A percentile compares a stretch with the other conserved stretches of the same genome.
Conservation (phyloP, 2,888 invertebrate genomes). For the Hyposoter didymator region DNA sequence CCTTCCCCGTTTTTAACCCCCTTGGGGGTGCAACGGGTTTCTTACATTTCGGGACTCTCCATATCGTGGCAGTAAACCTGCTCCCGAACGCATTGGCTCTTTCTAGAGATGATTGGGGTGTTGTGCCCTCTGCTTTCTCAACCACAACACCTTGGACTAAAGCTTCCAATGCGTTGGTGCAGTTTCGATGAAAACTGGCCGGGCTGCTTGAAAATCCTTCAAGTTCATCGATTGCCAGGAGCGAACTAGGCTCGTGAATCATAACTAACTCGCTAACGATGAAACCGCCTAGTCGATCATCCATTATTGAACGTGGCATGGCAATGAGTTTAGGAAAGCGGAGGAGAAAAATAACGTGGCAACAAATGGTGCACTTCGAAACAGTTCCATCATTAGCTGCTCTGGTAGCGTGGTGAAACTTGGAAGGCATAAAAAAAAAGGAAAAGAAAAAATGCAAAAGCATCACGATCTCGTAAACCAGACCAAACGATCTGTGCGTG, state of each 20-base stretch:
- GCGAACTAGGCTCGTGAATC: background rate
- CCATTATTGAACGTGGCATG: slow-evolving; percentile 28
- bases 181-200: background rate
- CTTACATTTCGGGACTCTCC: slow-evolving; percentile 2
- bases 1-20: background rate
- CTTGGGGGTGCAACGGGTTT: background rate
- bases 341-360: slow-evolving; percentile 18
- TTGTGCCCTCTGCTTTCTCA: background rate
- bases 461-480: slow-evolving; percentile 45
- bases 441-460: slow-evolving; percentile 27
- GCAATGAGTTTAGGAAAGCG: slow-evolving; percentile 23
- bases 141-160: background rate
- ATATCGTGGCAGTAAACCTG: background rate
- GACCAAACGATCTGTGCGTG: slow-evolving; percentile 44
- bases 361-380: slow-evolving; percentile 47
- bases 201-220: background rate
- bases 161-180: background rate
- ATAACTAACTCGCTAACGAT: slow-evolving; percentile 4
- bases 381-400: slow-evolving; percentile 66
- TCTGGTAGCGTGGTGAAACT: slow-evolving; percentile 60
- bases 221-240: background rate
- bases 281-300: slow-evolving; percentile 1
- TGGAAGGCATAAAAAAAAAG: slow-evolving; percentile 21
- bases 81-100: background rate
- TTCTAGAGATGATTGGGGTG: background rate